These are phyloP conservation scores for Chloroclysta siterata DNA, from an alignment of 2,888 invertebrate genomes.

Conservation along the genomic window DNA sequence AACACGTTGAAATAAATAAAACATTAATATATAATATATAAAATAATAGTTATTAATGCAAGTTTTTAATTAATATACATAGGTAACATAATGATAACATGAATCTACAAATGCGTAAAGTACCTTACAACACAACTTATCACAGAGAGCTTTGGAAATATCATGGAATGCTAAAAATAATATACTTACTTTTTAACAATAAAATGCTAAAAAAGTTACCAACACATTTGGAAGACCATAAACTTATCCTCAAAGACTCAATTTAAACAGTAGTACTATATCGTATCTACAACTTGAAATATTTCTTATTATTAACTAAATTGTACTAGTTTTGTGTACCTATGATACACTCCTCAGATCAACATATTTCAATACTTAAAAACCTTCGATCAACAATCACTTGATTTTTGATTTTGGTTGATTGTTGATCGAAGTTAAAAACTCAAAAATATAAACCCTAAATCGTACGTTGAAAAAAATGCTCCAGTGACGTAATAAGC, in stretches of 20 bases:
- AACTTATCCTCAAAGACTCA: no score
- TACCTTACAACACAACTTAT: conserved; percentile 46
- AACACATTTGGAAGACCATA: not conserved
- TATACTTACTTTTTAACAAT: conserved; percentile 1
- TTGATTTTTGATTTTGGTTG: no score
- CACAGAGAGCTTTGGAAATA: conserved; percentile 63
- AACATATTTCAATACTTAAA: no score
- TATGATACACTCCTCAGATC: no score
- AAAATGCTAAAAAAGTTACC: not conserved
- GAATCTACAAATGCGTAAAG: conserved; percentile 10
- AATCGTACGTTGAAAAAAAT: no score
- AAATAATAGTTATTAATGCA: not conserved
- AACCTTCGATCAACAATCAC: no score
- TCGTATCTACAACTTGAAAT: no score
- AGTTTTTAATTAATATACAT: not conserved
- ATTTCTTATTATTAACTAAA: not conserved
- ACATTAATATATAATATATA: not conserved
- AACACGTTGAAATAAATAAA: not conserved
- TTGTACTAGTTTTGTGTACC: not conserved
- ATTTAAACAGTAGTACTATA: no score
- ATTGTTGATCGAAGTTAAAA: no score
- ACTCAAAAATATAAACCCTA: no score
- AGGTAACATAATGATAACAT: not conserved
- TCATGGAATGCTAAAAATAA: conserved; percentile 45
- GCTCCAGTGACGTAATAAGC: no score